A percentile compares a stretch with the other conserved stretches of the same genome.
phyloP scores from a whole-genome alignment of 2,113 vertebrate genomes.

The Phylloscopus trochilus region DNA sequence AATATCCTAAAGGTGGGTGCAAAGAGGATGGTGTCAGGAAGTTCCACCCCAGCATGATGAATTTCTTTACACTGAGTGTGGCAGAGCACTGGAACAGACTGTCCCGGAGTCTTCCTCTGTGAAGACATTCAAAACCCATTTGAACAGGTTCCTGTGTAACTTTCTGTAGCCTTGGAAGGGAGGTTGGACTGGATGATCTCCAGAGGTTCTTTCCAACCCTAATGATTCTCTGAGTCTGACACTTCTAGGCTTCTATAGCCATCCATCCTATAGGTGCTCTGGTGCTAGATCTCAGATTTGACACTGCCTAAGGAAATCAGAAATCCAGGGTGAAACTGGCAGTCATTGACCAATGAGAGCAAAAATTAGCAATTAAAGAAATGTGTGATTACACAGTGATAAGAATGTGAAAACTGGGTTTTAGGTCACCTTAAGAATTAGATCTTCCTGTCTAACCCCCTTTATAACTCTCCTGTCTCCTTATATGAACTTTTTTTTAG shows the following conservation, averaged over 20 bases:
- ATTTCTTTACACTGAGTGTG: not conserved
- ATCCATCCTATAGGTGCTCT: not conserved
- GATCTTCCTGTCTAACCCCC: not conserved
- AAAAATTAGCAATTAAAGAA: not conserved
- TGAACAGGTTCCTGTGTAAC: not conserved
- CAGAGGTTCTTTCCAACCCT: not conserved
- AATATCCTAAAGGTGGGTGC: not conserved
- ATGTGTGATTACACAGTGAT: not conserved
- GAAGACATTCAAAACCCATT: not conserved
- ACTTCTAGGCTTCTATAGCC: not conserved
- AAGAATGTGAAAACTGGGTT: not conserved
- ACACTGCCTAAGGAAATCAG: not conserved
- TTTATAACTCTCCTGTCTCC: not conserved
- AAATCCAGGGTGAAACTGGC: not conserved
- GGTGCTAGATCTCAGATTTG: not conserved
- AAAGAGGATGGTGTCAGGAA: not conserved
- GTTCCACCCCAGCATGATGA: not conserved
- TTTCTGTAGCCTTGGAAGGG: not conserved
- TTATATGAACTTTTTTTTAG: rapidly evolving
- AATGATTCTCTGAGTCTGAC: not conserved
- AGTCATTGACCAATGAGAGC: not conserved
- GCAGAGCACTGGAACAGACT: not conserved
- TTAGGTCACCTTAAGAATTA: not conserved
- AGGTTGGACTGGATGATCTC: not conserved
- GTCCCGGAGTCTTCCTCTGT: not conserved